Conservation (phyloP, 92 coral and sea anemone species). For the Nematostella vectensis region DNA sequence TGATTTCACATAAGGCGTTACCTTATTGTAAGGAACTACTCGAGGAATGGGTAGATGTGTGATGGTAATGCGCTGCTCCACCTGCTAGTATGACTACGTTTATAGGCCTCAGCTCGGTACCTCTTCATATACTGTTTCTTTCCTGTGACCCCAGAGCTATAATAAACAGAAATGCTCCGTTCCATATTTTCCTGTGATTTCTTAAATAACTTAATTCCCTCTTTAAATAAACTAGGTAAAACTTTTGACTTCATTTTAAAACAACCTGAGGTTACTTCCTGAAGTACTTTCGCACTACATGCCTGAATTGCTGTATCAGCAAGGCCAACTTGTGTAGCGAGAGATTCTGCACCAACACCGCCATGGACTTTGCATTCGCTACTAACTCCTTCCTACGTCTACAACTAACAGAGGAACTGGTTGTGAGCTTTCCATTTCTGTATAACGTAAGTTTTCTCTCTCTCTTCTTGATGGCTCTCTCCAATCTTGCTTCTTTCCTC, state of each 20-base stretch:
- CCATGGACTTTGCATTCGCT: slow-evolving; percentile 52
- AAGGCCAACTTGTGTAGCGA: slow-evolving; percentile 43
- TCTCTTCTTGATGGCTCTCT: not conserved
- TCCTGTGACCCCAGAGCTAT: slow-evolving; percentile 51
- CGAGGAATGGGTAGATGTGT: slow-evolving; percentile 6
- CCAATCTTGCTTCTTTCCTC: not conserved
- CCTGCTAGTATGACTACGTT: slow-evolving; percentile 12
- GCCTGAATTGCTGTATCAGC: slow-evolving; percentile 27
- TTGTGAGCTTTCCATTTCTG: not conserved
- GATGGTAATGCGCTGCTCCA: slow-evolving; percentile 14
- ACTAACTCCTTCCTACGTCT: slow-evolving; percentile 42
- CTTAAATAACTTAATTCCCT: slow-evolving; percentile 18
- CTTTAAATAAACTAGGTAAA: slow-evolving; percentile 20
- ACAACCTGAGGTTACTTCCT: slow-evolving; percentile 8
- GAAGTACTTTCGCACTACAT: slow-evolving; percentile 12
- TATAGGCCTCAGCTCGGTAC: slow-evolving; percentile 22
- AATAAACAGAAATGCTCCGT: slow-evolving; percentile 41
- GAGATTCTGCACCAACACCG: slow-evolving; percentile 20
- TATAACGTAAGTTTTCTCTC: not conserved
- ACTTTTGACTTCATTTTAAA: slow-evolving; percentile 6
- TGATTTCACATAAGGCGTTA: not conserved
- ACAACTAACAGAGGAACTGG: slow-evolving; percentile 4
- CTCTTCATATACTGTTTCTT: slow-evolving; percentile 38
- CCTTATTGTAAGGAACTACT: slow-evolving; percentile 4
- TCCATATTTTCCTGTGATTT: slow-evolving; percentile 37